A percentile compares a stretch with the other conserved stretches of the same genome.
Evolutionary conservation across 2,888 invertebrate species (phyloP).

Genomic region (Nemapogon koenigi): DNA sequence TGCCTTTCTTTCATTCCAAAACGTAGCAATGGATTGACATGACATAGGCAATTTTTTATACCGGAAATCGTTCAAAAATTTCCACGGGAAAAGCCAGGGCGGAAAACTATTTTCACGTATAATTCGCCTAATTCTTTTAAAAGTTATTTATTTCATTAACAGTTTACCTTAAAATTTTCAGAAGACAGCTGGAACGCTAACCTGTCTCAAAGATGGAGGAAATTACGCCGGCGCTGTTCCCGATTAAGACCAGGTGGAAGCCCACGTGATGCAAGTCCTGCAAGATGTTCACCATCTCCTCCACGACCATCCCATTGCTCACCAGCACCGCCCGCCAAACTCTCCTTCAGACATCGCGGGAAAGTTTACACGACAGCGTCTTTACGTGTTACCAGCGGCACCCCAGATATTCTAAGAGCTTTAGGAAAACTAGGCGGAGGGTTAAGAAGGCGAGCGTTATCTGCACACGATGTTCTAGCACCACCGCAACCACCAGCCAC

Average conservation of each 20-base stretch:
- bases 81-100: too few species aligned
- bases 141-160: not conserved
- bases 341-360: slow-evolving; percentile 54
- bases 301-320: slow-evolving; percentile 57
- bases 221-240: slow-evolving; percentile 73
- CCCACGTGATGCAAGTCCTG: slow-evolving; percentile 58
- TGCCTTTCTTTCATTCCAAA: too few species aligned
- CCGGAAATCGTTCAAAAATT: too few species aligned
- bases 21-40: too few species aligned
- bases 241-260: slow-evolving; percentile 70
- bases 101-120: too few species aligned
- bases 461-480: slow-evolving; percentile 72
- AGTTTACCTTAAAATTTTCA: slow-evolving; percentile 35
- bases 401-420: slow-evolving; percentile 71
- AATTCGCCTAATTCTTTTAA: too few species aligned
- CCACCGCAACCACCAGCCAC: slow-evolving; percentile 64
- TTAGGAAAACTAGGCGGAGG: slow-evolving; percentile 75
- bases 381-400: slow-evolving; percentile 59
- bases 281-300: slow-evolving; percentile 65
- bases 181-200: slow-evolving; percentile 78
- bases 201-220: slow-evolving; percentile 77
- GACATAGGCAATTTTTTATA: too few species aligned
- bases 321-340: slow-evolving; percentile 50
- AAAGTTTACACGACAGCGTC: slow-evolving; percentile 60
- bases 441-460: slow-evolving; percentile 69